Evolutionary conservation across 2,797 vertebrate species (phyloP).

Genomic region (Rhabdomys pumilio): DNA sequence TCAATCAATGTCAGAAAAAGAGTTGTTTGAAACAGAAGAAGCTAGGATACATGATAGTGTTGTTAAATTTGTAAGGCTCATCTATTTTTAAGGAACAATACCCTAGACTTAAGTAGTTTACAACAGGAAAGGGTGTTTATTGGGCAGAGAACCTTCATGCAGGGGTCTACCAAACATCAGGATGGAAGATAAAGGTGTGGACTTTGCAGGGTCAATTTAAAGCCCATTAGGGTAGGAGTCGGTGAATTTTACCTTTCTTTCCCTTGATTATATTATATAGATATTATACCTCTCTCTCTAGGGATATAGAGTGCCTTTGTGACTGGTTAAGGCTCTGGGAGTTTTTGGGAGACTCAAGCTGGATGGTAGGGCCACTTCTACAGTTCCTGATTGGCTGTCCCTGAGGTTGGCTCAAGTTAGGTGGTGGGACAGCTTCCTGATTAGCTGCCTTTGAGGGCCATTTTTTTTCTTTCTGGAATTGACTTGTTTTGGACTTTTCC

Average conservation of each 20-base stretch:
- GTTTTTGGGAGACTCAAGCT: background rate
- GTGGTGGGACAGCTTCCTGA: too few species aligned
- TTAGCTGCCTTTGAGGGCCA: rapidly evolving
- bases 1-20: background rate
- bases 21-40: background rate
- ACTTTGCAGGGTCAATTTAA: background rate
- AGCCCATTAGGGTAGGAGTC: background rate
- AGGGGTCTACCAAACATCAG: background rate
- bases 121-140: background rate
- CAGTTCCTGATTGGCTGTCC: background rate
- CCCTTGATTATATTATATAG: background rate
- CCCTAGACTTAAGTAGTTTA: background rate
- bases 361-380: background rate
- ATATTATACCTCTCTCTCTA: background rate
- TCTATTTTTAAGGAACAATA: background rate
- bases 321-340: background rate
- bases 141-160: background rate
- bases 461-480: too few species aligned
- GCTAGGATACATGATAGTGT: rapidly evolving
- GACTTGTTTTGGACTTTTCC: too few species aligned
- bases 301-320: background rate
- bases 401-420: background rate
- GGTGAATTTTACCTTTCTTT: background rate
- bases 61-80: background rate
- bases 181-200: background rate